Evolutionary conservation across 2,888 invertebrate species (phyloP), one percentile per base, ranked within the genome.

Genomic region (Hemaris fuciformis): DNA sequence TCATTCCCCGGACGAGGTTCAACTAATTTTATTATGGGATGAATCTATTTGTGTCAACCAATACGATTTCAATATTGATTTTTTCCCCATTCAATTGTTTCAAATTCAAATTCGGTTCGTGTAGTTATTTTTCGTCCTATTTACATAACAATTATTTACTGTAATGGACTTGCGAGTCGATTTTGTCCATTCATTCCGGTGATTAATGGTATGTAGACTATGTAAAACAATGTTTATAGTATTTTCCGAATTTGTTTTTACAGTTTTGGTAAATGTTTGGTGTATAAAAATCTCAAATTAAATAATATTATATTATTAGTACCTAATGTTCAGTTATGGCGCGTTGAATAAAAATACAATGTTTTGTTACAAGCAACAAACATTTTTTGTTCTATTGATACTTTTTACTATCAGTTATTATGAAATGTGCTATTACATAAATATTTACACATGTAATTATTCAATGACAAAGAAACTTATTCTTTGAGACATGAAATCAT

Each of bases 161-260:
- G 42, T 25, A 42, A 58, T 58, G 41, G 23, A 58, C 22, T 27
- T 45, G 3, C n/a, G 46, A 18, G 27, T 34, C 53, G 53, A 53
- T 53, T 31, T 53, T 53, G 53, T 31, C 27, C 53, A 31, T 53
- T 53, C 53, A 53, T 59, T 45, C 59, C n/a, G 13, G 45, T 59
- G 31, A 22, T 59, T 45, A 61, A 57, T 34, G 56, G n/a, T 41
- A 41, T 23, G 42, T 15, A 10, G 31, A 38, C 38, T n/a, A 61
- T 60, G 53, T 18, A 31, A 53, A 53, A 31, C 31, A 27, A 18
- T 56, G 61, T 48, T 59, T 64, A 59, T 43, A 20, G 53, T 31
- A 53, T 53, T 53, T 53, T 10, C 25, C 27, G 31, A 53, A 3
- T 31, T 31, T 53, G 53, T 53, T 31, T 31, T 31, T 18, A 31